A percentile compares a stretch with the other conserved stretches of the same genome.
Evolutionary conservation across 2,113 vertebrate genomes (phyloP).

Genomic region (Nesoenas mayeri): DNA sequence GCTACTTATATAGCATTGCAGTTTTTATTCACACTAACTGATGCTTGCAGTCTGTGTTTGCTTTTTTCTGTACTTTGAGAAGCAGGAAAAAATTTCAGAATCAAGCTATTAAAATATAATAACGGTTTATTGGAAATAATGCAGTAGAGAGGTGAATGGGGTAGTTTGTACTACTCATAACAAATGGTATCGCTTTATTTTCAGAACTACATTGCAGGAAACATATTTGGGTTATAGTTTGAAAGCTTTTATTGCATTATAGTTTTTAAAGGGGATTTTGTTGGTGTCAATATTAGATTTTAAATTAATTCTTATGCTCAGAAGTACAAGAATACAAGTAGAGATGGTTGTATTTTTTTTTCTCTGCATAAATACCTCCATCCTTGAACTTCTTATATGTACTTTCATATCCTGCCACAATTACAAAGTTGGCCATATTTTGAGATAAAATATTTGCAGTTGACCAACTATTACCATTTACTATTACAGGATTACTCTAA

Average conservation of each 20-base stretch:
- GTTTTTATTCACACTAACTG: not conserved
- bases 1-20: not conserved
- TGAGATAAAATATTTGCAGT: not conserved
- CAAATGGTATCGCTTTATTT: not conserved
- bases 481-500: not conserved
- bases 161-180: not conserved
- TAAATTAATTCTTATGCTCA: not conserved
- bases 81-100: not conserved
- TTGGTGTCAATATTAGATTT: not conserved
- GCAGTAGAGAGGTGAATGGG: rapidly evolving
- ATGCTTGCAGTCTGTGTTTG: not conserved
- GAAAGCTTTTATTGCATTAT: not conserved
- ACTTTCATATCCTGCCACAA: not conserved
- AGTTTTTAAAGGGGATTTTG: not conserved
- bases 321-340: not conserved
- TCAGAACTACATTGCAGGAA: not conserved
- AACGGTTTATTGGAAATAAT: not conserved
- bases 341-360: not conserved
- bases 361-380: not conserved
- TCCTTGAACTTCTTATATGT: not conserved
- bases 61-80: not conserved
- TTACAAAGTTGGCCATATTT: not conserved
- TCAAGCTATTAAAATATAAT: not conserved
- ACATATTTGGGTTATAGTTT: not conserved
- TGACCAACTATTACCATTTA: not conserved